Base-by-base conservation (phyloP, 2,888 invertebrate genomes). In the Tenthredo amoena region DNA sequence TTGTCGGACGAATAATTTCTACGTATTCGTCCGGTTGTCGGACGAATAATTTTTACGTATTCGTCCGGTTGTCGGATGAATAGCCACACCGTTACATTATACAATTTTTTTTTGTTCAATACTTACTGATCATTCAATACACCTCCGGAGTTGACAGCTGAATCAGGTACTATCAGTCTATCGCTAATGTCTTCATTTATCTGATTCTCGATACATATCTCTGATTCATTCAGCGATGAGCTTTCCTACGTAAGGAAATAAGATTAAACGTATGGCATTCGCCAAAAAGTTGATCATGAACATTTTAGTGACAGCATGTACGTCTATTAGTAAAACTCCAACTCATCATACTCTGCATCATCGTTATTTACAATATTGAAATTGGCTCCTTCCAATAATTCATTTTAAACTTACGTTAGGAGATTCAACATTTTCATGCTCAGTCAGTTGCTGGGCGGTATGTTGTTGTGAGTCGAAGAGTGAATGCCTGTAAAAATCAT, bases 401-500 rank as follows among this genome's bases (percentile, higher is more conserved):
- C 31, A 65, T 65, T 65, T 65, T 65, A 12, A 65, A 65, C 65
- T 65, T 65, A 65, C 65, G 65, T 65, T 65, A 65, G 65, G 65
- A 65, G 26, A 65, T 65, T 65, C 26, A 21, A 21, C 21, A 65
- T 26, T 65, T 65, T 65, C 21, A 26, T 65, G 65, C 65, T 21
- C 21, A 65, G 65, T 65, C 65, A 65, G 21, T 65, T 65, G 65
- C 65, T 65, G 65, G 65, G 10, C 65, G 21, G 65, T 65, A 31
- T 65, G 65, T 65, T 65, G 21, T 65, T 65, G 21, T 65, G 31
- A 65, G 65, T 65, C 65, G 65, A 26, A 65, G 65, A 65, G n/a
- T 65, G 65, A 65, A 65, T 65, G 65, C 65, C 65, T 65, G 9
- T 65, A 65, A 65, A 65, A 65, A 65, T 65, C 65, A 65, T 65